Percentiles rank a stretch among this genome's conserved stretches.
phyloP scores from a whole-genome alignment of 2,797 vertebrate species.

The Ciconia nigra region DNA sequence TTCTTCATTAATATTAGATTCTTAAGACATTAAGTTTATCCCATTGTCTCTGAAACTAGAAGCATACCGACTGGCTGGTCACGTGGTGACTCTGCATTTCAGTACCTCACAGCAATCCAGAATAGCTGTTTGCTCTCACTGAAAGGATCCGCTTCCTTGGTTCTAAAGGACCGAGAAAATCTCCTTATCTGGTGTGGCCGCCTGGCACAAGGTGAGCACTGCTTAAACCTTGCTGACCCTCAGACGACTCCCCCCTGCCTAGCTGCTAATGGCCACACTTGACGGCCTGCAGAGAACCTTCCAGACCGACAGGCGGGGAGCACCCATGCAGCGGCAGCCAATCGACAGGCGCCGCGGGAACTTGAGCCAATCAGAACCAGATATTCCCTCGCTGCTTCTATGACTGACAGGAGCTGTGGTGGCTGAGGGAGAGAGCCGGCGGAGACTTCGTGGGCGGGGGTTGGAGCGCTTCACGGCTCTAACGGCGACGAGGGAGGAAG shows the following conservation, averaged over 20 bases:
- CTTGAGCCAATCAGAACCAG: background rate
- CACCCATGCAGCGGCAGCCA: rapidly evolving
- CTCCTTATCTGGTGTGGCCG: rapidly evolving
- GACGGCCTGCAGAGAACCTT: rapidly evolving
- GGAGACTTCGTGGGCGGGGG: rapidly evolving
- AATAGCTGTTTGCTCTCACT: background rate
- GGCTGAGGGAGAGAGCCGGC: rapidly evolving
- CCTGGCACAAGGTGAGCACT: rapidly evolving
- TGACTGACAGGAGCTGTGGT: background rate
- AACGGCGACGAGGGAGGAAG: rapidly evolving
- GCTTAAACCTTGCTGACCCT: rapidly evolving
- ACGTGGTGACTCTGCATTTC: too few relatives aligned
- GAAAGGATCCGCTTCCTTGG: background rate
- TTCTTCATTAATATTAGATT: background rate
- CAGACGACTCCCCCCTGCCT: rapidly evolving
- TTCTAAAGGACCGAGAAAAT: background rate
- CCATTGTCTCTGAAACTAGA: background rate
- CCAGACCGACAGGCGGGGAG: rapidly evolving
- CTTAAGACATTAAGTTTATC: background rate
- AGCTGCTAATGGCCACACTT: rapidly evolving
- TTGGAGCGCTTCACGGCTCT: rapidly evolving
- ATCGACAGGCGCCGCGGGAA: background rate
- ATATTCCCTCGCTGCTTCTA: background rate
- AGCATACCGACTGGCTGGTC: too few relatives aligned
- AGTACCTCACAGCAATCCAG: background rate